phyloP scores from a whole-genome alignment of 2,888 invertebrate species.

The Clistopyga incitator region DNA sequence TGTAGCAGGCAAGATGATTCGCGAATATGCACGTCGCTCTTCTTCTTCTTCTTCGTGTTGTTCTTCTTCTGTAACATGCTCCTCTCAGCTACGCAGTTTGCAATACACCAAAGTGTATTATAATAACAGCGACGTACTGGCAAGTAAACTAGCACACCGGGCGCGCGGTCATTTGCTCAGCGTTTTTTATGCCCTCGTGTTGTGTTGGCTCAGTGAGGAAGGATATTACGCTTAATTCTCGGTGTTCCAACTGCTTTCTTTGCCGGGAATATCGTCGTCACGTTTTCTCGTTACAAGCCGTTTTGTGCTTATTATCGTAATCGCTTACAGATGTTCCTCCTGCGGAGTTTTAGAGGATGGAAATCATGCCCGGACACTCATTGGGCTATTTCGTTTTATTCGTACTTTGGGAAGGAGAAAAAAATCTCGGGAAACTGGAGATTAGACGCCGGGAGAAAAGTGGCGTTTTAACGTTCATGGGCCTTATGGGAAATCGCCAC shows the following conservation, averaged over 20 bases:
- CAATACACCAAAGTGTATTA: conserved; percentile 49
- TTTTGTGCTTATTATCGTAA: conserved; percentile 55
- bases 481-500: conserved; percentile 19
- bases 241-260: background rate
- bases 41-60: too few species aligned
- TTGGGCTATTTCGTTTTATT: conserved; percentile 32
- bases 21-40: conserved; percentile 42
- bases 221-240: conserved; percentile 39
- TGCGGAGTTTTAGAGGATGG: conserved; percentile 1
- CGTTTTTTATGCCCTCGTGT: background rate
- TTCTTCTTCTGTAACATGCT: background rate
- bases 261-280: conserved; percentile 1
- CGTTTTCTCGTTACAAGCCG: conserved; percentile 24
- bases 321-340: conserved; percentile 58
- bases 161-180: background rate
- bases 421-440: background rate
- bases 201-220: conserved; percentile 38
- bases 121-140: conserved; percentile 29
- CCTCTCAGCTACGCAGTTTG: conserved; percentile 23
- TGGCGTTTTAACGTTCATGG: conserved; percentile 56
- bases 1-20: conserved; percentile 44
- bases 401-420: background rate
- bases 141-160: background rate
- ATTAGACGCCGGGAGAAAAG: background rate
- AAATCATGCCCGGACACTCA: background rate